Evolutionary conservation across 23 tunicate genomes (phyloP).

Genomic region (Phallusia fumigata): DNA sequence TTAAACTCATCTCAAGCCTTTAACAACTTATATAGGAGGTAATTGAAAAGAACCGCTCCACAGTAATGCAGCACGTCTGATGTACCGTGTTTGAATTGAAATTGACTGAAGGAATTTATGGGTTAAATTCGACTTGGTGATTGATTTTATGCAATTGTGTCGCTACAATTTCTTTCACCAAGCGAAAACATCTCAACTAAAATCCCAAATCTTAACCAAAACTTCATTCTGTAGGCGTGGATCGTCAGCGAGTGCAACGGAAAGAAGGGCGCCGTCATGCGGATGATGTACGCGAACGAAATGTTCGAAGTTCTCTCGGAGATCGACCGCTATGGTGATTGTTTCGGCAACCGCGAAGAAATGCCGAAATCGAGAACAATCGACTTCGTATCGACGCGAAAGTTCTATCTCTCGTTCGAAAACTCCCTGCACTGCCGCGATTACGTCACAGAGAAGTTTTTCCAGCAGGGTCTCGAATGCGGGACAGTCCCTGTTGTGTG

Average conservation of each 20-base stretch:
- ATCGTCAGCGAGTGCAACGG: slow-evolving; percentile 18
- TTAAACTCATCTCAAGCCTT: too few relatives aligned
- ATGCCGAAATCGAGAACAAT: not conserved
- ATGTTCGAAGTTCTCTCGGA: not conserved
- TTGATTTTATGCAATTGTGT: too few relatives aligned
- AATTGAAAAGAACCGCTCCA: too few relatives aligned
- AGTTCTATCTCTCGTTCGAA: slow-evolving; percentile 4
- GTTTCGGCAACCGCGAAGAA: slow-evolving; percentile 14
- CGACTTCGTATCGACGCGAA: not conserved
- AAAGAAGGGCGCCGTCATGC: slow-evolving; percentile 18
- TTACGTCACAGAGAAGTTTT: slow-evolving; percentile 19
- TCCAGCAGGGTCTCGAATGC: not conserved
- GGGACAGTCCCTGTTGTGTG: slow-evolving; percentile 18
- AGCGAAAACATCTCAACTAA: too few relatives aligned
- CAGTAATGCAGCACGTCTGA: too few relatives aligned
- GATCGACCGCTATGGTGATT: slow-evolving; percentile 7
- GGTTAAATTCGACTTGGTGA: too few relatives aligned
- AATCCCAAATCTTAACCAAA: too few relatives aligned
- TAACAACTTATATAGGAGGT: too few relatives aligned
- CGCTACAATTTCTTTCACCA: too few relatives aligned
- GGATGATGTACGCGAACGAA: slow-evolving; percentile 2
- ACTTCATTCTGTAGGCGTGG: slow-evolving; percentile 9
- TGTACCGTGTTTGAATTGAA: too few relatives aligned
- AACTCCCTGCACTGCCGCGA: slow-evolving; percentile 16
- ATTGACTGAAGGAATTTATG: too few relatives aligned